Evolutionary conservation across 2,113 vertebrate species (phyloP).

Genomic region (Cromileptes altivelis): DNA sequence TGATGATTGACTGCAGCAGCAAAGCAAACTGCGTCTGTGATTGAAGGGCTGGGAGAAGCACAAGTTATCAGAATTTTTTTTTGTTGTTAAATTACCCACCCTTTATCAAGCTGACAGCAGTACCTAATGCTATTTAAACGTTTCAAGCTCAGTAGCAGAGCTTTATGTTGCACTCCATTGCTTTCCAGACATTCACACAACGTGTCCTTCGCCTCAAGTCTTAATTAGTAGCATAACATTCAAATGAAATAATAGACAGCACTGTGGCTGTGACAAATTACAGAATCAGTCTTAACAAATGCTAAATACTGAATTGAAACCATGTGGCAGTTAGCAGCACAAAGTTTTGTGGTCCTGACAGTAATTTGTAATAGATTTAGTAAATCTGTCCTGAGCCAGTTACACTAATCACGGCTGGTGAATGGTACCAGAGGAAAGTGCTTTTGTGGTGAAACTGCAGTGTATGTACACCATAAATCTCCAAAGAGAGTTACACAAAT

Average conservation of each 20-base stretch:
- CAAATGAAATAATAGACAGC: conserved; percentile 26
- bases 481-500: conserved; percentile 16
- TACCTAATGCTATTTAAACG: background rate
- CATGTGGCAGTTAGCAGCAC: conserved; percentile 18
- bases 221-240: conserved; percentile 43
- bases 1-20: conserved; percentile 14
- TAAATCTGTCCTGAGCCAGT: conserved; percentile 26
- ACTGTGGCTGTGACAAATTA: conserved; percentile 27
- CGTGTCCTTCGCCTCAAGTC: background rate
- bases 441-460: conserved; percentile 20
- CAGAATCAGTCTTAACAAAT: conserved; percentile 28
- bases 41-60: background rate
- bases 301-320: conserved; percentile 26
- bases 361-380: conserved; percentile 40
- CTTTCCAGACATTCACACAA: conserved; percentile 10
- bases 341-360: conserved; percentile 19
- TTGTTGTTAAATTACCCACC: background rate
- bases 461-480: conserved; percentile 19
- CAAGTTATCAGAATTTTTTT: background rate
- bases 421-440: conserved; percentile 3
- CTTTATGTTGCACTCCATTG: background rate
- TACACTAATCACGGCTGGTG: background rate
- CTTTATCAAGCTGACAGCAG: conserved; percentile 4
- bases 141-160: conserved; percentile 11
- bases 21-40: background rate